Evolutionary conservation across 2,888 invertebrate genomes (phyloP).

Genomic region (Perithous albicinctus): DNA sequence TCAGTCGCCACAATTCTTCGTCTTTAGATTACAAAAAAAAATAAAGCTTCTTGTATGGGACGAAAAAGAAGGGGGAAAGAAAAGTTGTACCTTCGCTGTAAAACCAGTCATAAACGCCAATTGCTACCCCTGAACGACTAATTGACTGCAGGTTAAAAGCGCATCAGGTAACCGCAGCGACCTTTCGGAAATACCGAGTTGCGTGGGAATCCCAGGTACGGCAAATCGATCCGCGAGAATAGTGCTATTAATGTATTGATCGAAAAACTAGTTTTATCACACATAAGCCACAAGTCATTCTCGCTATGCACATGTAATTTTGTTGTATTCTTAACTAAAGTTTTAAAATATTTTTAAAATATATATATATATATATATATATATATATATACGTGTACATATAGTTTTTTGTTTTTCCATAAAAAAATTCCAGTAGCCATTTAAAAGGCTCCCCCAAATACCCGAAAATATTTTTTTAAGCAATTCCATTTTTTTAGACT

Average conservation of each 20-base stretch:
- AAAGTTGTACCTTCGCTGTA: background rate
- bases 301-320: background rate
- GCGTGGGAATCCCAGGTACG: slow-evolving; percentile 20
- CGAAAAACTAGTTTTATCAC: background rate
- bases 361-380: no score
- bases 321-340: no score
- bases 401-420: no score
- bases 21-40: background rate
- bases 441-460: no score
- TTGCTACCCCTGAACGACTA: slow-evolving; percentile 14
- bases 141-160: background rate
- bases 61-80: background rate
- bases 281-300: background rate
- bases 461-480: no score
- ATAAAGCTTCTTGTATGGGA: background rate
- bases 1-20: no score
- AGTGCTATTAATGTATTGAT: slow-evolving; percentile 15
- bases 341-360: no score
- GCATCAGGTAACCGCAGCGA: slow-evolving; percentile 15
- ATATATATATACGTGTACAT: no score
- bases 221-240: background rate
- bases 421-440: no score
- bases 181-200: slow-evolving; percentile 40
- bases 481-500: no score
- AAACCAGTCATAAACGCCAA: slow-evolving; percentile 20